Conservation (phyloP, 1,140 invertebrate species). For the Agrypnia vestita region DNA sequence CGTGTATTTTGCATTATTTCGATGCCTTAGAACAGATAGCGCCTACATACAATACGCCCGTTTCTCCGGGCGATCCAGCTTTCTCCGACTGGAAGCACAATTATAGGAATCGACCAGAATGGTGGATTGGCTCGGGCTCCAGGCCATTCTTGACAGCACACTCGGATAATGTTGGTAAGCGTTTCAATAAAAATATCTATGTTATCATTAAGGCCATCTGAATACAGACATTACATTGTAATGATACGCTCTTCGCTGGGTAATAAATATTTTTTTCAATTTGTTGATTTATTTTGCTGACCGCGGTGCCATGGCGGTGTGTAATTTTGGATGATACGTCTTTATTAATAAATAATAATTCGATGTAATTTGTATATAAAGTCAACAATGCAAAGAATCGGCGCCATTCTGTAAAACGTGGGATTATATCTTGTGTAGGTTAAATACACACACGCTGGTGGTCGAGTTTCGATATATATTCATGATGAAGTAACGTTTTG, state of each 20-base stretch:
- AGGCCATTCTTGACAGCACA: constrained; percentile 2
- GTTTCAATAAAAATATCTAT: constrained; percentile 51
- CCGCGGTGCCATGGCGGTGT: neutral
- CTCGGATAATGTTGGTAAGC: constrained; percentile 26
- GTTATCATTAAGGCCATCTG: constrained; percentile 45
- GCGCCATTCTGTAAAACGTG: neutral
- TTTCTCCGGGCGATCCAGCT: constrained; percentile 35
- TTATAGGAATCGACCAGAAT: constrained; percentile 41
- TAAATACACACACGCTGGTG: no score
- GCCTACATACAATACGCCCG: neutral
- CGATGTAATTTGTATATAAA: neutral
- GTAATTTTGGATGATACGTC: constrained; percentile 44
- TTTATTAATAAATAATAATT: constrained; percentile 39
- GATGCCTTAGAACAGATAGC: neutral
- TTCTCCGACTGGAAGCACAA: constrained; percentile 39
- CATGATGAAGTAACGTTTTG: no score
- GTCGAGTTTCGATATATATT: no score
- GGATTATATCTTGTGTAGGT: no score
- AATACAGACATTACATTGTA: constrained; percentile 53
- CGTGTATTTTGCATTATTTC: neutral
- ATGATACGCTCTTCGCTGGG: constrained; percentile 48
- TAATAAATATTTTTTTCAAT: constrained; percentile 49
- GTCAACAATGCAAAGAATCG: neutral
- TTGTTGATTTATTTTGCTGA: constrained; percentile 52
- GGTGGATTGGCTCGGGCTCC: constrained; percentile 17